These are phyloP conservation scores for Drosophila pseudoobscura DNA, from an alignment of 1,140 invertebrate genomes.

Conservation along the genomic window DNA sequence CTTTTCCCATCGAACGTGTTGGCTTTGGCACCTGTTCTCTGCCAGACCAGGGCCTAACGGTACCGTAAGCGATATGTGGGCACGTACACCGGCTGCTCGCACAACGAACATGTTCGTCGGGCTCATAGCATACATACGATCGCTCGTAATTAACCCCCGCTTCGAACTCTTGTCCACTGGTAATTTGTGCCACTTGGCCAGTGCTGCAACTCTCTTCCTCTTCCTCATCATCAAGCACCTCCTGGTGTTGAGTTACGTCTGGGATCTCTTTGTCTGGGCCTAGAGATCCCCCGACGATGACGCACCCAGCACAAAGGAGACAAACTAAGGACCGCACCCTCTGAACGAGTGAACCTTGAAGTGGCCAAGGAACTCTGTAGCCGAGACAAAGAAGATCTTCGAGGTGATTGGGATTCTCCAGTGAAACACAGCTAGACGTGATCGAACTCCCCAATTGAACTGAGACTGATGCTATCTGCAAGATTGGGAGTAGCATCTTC, in stretches of 20 bases:
- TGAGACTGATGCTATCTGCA: too few relatives aligned
- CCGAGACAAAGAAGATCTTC: slow-evolving; percentile 17
- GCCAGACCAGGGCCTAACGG: slow-evolving; percentile 30
- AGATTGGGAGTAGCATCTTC: too few relatives aligned
- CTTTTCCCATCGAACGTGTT: slow-evolving; percentile 69
- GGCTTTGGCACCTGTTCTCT: slow-evolving; percentile 44
- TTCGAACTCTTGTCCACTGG: slow-evolving; percentile 19
- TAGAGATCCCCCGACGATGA: slow-evolving; percentile 13
- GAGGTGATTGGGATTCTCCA: neutral
- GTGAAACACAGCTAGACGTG: slow-evolving; percentile 10
- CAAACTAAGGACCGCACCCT: slow-evolving; percentile 14
- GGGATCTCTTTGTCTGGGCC: slow-evolving; percentile 34
- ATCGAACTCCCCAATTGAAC: neutral
- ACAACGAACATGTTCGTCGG: slow-evolving; percentile 33
- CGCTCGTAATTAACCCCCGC: slow-evolving; percentile 29
- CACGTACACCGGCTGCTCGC: neutral
- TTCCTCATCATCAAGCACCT: neutral
- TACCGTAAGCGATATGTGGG: neutral
- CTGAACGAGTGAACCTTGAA: slow-evolving; percentile 24
- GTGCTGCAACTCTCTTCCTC: slow-evolving; percentile 18
- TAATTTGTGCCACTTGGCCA: slow-evolving; percentile 38
- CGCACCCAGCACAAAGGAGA: slow-evolving; percentile 8
- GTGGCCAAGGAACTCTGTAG: neutral
- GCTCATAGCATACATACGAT: too few relatives aligned
- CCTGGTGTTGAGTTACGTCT: neutral